Evolutionary conservation across 37 sponge, comb jelly and placozoan species (phyloP).

Genomic region (Halisarca cf. caerulea): DNA sequence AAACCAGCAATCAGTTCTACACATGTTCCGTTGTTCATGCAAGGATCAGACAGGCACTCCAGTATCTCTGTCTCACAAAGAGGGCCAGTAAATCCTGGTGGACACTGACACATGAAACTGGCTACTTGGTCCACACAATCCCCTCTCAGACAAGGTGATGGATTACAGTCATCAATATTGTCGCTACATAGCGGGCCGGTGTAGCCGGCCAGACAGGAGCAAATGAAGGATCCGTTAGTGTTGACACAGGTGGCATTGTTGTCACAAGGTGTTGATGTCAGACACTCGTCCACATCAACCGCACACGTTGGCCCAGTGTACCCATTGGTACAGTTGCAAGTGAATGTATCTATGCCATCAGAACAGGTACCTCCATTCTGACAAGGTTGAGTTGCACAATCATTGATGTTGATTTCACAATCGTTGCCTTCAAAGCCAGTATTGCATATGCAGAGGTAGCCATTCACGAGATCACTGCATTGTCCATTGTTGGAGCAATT

Average conservation of each 20-base stretch:
- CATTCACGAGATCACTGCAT: conserved; percentile 19
- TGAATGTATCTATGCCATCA: not conserved
- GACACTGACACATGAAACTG: conserved; percentile 37
- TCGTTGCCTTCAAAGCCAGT: not conserved
- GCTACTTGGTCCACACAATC: conserved; percentile 10
- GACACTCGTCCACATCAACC: conserved; percentile 36
- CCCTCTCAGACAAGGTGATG: conserved; percentile 13
- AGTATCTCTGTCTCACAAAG: conserved; percentile 1
- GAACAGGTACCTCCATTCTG: conserved; percentile 40
- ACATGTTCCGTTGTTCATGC: conserved; percentile 56
- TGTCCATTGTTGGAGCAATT: conserved; percentile 29
- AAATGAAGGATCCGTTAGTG: not conserved
- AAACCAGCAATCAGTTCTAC: conserved; percentile 8
- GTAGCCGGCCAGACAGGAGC: conserved; percentile 3
- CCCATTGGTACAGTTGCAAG: conserved; percentile 21
- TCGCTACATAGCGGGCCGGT: not conserved
- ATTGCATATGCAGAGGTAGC: conserved; percentile 21
- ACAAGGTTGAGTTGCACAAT: conserved; percentile 29
- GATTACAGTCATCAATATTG: conserved; percentile 3
- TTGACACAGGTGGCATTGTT: conserved; percentile 13
- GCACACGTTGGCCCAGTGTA: conserved; percentile 34
- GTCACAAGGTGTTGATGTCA: not conserved
- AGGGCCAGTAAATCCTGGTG: conserved; percentile 14
- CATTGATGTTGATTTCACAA: conserved; percentile 32
- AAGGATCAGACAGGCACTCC: conserved; percentile 24